A percentile compares a stretch with the other conserved stretches of the same genome.
Conservation (phyloP, 2,113 vertebrate species). For the Amblyopsis rosae region DNA sequence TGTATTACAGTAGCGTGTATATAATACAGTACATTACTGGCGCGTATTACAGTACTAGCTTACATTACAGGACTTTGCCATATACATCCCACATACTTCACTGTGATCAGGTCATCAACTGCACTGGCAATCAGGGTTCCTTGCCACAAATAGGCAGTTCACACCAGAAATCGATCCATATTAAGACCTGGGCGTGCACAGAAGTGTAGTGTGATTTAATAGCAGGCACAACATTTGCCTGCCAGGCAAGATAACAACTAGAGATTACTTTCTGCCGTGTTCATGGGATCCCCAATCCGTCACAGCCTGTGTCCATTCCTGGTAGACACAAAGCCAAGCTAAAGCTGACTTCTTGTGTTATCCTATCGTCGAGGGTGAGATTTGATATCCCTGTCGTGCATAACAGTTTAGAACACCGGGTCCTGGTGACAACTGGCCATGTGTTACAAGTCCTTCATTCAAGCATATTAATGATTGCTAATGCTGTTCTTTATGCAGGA, state of each 20-base stretch:
- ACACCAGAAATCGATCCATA: conserved; percentile 20
- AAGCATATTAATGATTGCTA: conserved; percentile 15
- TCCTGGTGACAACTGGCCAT: conserved; percentile 44
- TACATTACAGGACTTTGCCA: too few relatives aligned
- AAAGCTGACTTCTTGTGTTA: conserved; percentile 7
- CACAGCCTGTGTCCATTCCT: neutral
- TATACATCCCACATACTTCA: too few relatives aligned
- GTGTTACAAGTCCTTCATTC: conserved; percentile 50
- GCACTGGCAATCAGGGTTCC: conserved; percentile 3
- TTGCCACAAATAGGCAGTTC: conserved; percentile 20
- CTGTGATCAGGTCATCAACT: neutral
- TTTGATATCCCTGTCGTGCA: conserved; percentile 50
- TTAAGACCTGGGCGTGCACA: neutral
- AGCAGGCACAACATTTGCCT: too few relatives aligned
- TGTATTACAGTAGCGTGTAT: too few relatives aligned
- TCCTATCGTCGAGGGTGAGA: conserved; percentile 23
- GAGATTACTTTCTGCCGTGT: neutral
- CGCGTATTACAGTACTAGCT: too few relatives aligned
- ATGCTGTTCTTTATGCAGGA: conserved; percentile 38
- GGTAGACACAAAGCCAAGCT: neutral
- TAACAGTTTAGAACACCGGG: conserved; percentile 52
- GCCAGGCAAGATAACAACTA: neutral
- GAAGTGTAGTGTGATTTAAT: neutral
- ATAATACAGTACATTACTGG: too few relatives aligned
- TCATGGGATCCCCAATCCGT: conserved; percentile 3